These are phyloP conservation scores for Machimus rusticus DNA, from an alignment of 2,888 invertebrate species.

Conservation along the genomic window DNA sequence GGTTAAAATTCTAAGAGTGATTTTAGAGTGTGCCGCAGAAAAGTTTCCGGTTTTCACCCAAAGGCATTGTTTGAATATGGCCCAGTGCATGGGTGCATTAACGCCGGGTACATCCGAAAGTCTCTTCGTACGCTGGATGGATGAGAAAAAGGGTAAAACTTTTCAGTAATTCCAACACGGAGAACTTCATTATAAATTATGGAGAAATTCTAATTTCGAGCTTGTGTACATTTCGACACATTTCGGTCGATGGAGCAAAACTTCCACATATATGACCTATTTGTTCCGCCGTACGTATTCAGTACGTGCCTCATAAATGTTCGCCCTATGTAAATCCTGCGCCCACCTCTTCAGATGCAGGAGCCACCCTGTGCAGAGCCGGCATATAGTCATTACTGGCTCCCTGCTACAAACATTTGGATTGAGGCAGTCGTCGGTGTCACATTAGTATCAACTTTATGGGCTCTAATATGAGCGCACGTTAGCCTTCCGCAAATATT, in stretches of 20 bases:
- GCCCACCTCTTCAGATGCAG: not conserved
- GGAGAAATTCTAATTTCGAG: constrained; percentile 26
- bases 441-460: constrained; percentile 45
- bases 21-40: not conserved
- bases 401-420: constrained; percentile 22
- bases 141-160: not conserved
- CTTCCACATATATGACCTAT: constrained; percentile 4
- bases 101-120: not conserved
- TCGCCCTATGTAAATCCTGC: constrained; percentile 13
- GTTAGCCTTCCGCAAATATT: constrained; percentile 33
- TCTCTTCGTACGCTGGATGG: not conserved
- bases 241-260: constrained; percentile 29
- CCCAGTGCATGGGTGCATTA: not conserved
- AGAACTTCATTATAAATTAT: constrained; percentile 25
- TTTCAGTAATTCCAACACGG: not conserved
- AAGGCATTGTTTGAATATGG: not conserved
- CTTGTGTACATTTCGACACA: constrained; percentile 26
- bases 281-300: not conserved
- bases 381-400: not conserved
- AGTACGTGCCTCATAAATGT: not conserved
- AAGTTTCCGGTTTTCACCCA: not conserved
- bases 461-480: constrained; percentile 35
- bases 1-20: not conserved
- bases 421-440: constrained; percentile 40
- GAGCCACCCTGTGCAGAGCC: not conserved